phyloP scores from a whole-genome alignment of 2,888 invertebrate genomes.

The Peribatodes rhomboidaria region DNA sequence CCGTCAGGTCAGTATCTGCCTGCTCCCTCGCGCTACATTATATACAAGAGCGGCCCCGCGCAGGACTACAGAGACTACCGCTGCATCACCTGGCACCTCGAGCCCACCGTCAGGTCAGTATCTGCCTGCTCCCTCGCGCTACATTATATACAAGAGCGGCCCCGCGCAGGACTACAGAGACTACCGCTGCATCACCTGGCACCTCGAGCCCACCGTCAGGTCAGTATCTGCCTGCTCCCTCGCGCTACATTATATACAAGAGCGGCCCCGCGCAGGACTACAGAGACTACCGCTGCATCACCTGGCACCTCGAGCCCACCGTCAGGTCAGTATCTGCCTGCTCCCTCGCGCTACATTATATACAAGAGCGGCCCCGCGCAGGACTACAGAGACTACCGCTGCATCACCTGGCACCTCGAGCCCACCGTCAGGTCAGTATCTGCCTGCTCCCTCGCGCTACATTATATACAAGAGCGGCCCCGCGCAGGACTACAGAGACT shows the following conservation, averaged over 20 bases:
- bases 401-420: constrained; percentile 98
- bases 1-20: too few relatives aligned
- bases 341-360: not conserved
- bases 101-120: constrained; percentile 98
- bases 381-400: constrained; percentile 96
- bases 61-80: constrained; percentile 96
- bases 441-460: too few relatives aligned
- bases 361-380: constrained; percentile 82
- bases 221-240: too few relatives aligned
- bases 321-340: too few relatives aligned
- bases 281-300: constrained; percentile 96
- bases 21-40: not conserved
- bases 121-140: too few relatives aligned
- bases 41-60: constrained; percentile 70
- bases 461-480: constrained; percentile 30
- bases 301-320: constrained; percentile 99
- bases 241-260: not conserved
- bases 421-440: constrained; percentile 98
- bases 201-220: constrained; percentile 97
- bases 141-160: constrained; percentile 24
- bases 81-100: constrained; percentile 98
- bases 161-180: constrained; percentile 94
- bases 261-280: constrained; percentile 90
- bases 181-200: constrained; percentile 98
- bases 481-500: constrained; percentile 95